Conservation (phyloP, 2,113 vertebrate genomes). For the Ptilonorhynchus violaceus region DNA sequence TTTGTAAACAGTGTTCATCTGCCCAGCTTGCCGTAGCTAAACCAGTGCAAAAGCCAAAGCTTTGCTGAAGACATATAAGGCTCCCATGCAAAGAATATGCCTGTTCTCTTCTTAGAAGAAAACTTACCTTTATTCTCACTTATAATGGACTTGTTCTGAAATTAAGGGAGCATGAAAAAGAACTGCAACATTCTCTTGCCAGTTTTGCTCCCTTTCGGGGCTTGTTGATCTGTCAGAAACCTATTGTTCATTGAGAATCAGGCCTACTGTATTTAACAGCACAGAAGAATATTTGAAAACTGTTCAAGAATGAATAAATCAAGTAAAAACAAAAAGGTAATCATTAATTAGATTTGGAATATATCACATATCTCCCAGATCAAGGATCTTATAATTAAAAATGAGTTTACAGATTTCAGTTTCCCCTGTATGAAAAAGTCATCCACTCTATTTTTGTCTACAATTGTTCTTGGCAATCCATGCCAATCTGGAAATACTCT, state of each 20-base stretch:
- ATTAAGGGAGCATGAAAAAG: background rate
- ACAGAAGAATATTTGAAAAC: background rate
- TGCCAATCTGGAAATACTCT: background rate
- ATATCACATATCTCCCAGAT: background rate
- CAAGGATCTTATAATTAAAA: background rate
- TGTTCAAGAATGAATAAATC: background rate
- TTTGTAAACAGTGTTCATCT: background rate
- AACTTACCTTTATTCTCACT: background rate
- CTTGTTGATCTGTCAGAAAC: background rate
- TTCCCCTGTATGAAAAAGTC: background rate
- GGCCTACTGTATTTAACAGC: background rate
- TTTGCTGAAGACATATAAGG: background rate
- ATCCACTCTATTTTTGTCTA: constrained; percentile 20
- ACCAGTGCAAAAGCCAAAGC: background rate
- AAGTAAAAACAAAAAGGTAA: background rate
- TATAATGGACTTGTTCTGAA: background rate
- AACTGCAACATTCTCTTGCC: background rate
- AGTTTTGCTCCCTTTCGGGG: background rate
- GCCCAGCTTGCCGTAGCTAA: background rate
- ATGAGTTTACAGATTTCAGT: background rate
- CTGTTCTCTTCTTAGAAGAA: background rate
- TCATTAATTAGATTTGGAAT: background rate
- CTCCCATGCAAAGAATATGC: background rate
- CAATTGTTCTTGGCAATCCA: background rate
- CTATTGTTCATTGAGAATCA: background rate